These are phyloP conservation scores for Aurelia coerulea DNA, from an alignment of 30 jellyfish, hydroid and myxozoan species.

Conservation along the genomic window DNA sequence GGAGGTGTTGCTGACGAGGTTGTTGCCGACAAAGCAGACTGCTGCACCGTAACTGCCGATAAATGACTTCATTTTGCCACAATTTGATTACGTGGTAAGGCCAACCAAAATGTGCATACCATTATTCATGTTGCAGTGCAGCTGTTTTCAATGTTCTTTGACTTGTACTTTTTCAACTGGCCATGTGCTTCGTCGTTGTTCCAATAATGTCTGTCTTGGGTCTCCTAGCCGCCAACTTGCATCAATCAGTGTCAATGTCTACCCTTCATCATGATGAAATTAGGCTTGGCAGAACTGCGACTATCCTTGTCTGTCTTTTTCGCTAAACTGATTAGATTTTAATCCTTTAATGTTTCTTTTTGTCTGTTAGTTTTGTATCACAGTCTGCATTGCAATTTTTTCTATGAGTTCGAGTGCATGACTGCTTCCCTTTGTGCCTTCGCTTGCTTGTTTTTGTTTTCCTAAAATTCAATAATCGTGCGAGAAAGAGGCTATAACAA, in stretches of 20 bases:
- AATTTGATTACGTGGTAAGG: neutral
- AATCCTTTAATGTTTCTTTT: conserved; percentile 14
- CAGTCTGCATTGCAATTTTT: conserved; percentile 4
- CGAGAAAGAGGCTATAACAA: no score
- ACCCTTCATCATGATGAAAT: neutral
- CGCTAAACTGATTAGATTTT: conserved; percentile 7
- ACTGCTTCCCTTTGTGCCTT: no score
- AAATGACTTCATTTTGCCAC: no score
- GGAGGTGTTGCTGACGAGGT: no score
- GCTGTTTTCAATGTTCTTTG: conserved; percentile 25
- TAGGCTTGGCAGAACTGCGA: neutral
- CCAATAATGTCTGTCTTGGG: no score
- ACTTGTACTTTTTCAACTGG: neutral
- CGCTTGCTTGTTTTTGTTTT: no score
- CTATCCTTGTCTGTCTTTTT: neutral
- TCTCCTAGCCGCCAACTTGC: no score
- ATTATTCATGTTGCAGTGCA: conserved; percentile 37
- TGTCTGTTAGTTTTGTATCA: conserved; percentile 2
- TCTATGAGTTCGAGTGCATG: no score
- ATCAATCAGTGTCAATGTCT: no score
- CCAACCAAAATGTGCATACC: conserved; percentile 16
- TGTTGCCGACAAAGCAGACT: no score
- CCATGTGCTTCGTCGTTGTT: conserved; percentile 16
- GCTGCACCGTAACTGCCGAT: no score
- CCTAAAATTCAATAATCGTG: no score